Evolutionary conservation across 2,797 vertebrate species (phyloP).

Genomic region (Ciconia nigra): DNA sequence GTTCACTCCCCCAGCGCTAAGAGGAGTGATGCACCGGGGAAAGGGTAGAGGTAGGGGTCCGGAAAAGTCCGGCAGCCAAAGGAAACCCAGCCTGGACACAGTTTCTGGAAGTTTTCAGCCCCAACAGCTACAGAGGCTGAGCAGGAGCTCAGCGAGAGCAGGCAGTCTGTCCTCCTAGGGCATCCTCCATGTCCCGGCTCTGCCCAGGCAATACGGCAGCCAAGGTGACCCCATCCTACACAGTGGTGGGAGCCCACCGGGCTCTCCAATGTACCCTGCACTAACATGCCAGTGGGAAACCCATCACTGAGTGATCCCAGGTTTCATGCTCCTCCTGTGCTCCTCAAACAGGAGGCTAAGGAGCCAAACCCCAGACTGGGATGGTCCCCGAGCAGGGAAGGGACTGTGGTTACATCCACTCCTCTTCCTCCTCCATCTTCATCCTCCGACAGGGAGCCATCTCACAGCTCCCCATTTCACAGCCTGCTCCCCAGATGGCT

Average conservation of each 20-base stretch:
- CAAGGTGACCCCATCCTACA: neutral
- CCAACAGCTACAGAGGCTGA: neutral
- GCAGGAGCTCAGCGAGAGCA: neutral
- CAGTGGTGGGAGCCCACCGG: neutral
- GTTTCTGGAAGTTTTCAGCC: constrained; percentile 6
- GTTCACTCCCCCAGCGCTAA: accelerated
- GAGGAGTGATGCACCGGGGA: neutral
- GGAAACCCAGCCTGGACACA: neutral
- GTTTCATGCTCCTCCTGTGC: neutral
- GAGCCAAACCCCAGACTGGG: neutral
- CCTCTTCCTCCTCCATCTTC: neutral
- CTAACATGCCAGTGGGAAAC: neutral
- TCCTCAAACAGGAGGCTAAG: accelerated
- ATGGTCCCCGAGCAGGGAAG: neutral
- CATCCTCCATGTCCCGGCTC: accelerated
- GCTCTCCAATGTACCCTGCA: accelerated
- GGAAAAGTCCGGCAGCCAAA: constrained; percentile 34
- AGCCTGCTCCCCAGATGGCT: neutral
- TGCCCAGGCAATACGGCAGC: accelerated
- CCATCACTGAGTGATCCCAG: neutral
- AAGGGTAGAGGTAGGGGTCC: neutral
- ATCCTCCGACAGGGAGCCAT: neutral
- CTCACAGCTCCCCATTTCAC: neutral
- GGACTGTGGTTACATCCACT: neutral
- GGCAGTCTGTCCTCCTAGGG: neutral